Conservation (phyloP, 2,888 invertebrate species). For the Andrena trimmerana region DNA sequence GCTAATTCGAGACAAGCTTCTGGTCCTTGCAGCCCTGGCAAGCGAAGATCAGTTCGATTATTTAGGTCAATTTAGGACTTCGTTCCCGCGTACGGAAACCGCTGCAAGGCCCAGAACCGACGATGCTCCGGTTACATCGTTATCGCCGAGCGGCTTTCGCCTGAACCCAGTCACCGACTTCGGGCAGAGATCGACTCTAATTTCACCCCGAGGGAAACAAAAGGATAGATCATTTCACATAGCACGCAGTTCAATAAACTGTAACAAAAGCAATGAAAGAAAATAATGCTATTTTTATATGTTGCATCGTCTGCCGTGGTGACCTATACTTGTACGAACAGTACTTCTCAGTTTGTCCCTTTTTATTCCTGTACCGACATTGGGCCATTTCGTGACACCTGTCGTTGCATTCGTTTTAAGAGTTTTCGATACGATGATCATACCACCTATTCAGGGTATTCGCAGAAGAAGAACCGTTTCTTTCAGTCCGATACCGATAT, state of each 20-base stretch:
- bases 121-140: slow-evolving; percentile 42
- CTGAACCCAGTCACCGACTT: slow-evolving; percentile 40
- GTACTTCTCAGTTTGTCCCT: slow-evolving; percentile 48
- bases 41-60: not conserved
- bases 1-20: slow-evolving; percentile 38
- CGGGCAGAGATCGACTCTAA: slow-evolving; percentile 56
- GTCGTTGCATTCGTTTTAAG: slow-evolving; percentile 1
- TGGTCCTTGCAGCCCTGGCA: slow-evolving; percentile 39
- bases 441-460: slow-evolving; percentile 12
- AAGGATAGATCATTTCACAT: slow-evolving; percentile 69
- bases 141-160: slow-evolving; percentile 53
- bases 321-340: slow-evolving; percentile 69
- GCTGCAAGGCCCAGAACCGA: slow-evolving; percentile 38
- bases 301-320: slow-evolving; percentile 73
- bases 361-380: slow-evolving; percentile 48
- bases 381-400: slow-evolving; percentile 63
- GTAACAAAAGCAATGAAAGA: slow-evolving; percentile 75
- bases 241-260: slow-evolving; percentile 71
- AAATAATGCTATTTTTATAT: slow-evolving; percentile 76
- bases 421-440: slow-evolving; percentile 12
- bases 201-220: slow-evolving; percentile 60
- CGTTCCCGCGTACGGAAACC: not conserved
- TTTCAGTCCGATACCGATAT: slow-evolving; percentile 20
- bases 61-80: not conserved
- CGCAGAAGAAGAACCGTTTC: slow-evolving; percentile 14